A percentile compares a stretch with the other conserved stretches of the same genome.
Evolutionary conservation across 2,888 invertebrate species (phyloP).

Genomic region (Xiphydria camelus): DNA sequence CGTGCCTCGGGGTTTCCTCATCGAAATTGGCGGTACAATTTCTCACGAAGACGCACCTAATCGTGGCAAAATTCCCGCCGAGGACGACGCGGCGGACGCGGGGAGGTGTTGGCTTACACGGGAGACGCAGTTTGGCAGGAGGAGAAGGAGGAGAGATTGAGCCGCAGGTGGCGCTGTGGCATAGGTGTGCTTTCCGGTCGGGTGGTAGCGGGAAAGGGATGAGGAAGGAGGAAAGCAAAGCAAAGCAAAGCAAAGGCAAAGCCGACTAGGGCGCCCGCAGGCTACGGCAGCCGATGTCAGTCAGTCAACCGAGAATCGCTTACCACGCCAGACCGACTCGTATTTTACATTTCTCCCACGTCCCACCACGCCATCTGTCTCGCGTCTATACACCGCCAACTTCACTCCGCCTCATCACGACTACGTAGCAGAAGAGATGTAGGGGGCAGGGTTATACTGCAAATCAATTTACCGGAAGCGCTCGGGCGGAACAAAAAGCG

Average conservation of each 20-base stretch:
- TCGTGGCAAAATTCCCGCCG: no score
- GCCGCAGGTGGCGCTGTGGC: constrained; percentile 11
- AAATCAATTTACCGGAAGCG: constrained; percentile 41
- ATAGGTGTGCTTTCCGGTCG: constrained; percentile 1
- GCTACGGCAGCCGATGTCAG: constrained; percentile 34
- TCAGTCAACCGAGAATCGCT: constrained; percentile 49
- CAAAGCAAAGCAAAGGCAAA: constrained; percentile 20
- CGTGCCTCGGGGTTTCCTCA: not conserved
- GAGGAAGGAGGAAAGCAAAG: constrained; percentile 7
- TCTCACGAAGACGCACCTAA: no score
- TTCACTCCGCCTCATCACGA: no score
- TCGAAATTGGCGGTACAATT: not conserved
- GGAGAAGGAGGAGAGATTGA: constrained; percentile 1
- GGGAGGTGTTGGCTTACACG: not conserved
- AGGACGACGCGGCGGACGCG: no score
- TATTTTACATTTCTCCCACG: constrained; percentile 40
- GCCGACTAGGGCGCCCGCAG: constrained; percentile 4
- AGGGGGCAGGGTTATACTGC: constrained; percentile 25
- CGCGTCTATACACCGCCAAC: no score
- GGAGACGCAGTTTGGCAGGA: not conserved
- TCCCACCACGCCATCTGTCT: no score
- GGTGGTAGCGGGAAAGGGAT: no score
- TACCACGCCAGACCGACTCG: constrained; percentile 33
- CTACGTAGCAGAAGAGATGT: no score
- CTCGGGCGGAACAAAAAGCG: constrained; percentile 28